Conservation (phyloP, 2,888 invertebrate genomes). For the Spodoptera littoralis region DNA sequence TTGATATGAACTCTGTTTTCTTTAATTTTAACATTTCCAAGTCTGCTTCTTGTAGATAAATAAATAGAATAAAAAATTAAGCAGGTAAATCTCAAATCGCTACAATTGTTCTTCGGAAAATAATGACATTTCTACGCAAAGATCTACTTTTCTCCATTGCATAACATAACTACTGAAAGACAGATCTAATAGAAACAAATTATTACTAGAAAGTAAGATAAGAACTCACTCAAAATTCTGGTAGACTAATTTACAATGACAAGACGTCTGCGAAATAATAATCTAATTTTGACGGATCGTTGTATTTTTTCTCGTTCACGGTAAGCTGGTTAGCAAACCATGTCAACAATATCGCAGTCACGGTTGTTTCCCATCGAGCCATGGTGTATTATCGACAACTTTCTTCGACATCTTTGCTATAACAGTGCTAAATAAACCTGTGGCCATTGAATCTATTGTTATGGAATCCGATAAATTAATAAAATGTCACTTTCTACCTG, state of each 20-base stretch:
- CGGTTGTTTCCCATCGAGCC: conserved; percentile 39
- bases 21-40: too few relatives aligned
- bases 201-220: conserved; percentile 39
- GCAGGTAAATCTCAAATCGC: too few relatives aligned
- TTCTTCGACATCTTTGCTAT: conserved; percentile 49
- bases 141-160: conserved; percentile 19
- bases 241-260: conserved; percentile 29
- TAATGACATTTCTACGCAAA: conserved; percentile 10
- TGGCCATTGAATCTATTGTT: conserved; percentile 22
- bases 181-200: conserved; percentile 30
- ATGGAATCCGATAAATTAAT: conserved; percentile 35
- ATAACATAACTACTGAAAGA: conserved; percentile 19
- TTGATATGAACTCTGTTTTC: too few relatives aligned
- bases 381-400: conserved; percentile 33
- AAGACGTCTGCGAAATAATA: conserved; percentile 29
- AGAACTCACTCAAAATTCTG: conserved; percentile 16
- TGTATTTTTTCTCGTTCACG: conserved; percentile 44
- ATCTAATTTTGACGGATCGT: conserved; percentile 40
- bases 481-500: conserved; percentile 41
- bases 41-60: too few relatives aligned
- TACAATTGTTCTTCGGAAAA: too few relatives aligned
- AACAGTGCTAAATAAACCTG: conserved; percentile 6
- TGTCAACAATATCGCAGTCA: conserved; percentile 38
- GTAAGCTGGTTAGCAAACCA: conserved; percentile 45
- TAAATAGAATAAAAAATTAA: too few relatives aligned